Base-by-base conservation (phyloP, 2,888 invertebrate species). In the Gortyna flavago region DNA sequence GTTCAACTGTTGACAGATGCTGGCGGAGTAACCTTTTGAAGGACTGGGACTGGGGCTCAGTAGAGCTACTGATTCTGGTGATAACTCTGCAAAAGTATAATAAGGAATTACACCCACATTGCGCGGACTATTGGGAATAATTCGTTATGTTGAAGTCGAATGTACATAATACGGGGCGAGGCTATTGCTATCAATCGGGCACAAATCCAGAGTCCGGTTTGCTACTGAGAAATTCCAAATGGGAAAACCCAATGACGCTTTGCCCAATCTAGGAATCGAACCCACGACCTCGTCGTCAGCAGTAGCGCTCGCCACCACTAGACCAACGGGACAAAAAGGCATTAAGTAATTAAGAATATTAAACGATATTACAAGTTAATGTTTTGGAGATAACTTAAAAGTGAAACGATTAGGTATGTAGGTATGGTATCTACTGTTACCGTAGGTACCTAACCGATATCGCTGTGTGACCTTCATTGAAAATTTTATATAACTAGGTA, bases 31-130 rank as follows among this genome's bases (percentile, higher is more conserved):
- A 0, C 89, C 89, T 0, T 88, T 88, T 2, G 86, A 81, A 2
- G 90, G 87, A 0, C 86, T 67, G 0, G 89, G 85, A 21, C 87
- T 91, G n/a, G 90, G 84, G 75, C 88, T 92, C n/a, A 96, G 86
- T 21, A 96, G 85, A 0, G 95, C 92, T 80, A 94, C 95, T 0
- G 93, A 92, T 89, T 96, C 96, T 1, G 92, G 91, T 59, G 95
- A 93, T 61, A 86, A 78, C 32, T 89, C 96, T 96, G 90, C 16
- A 77, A 90, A 89, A 38, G 35, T 70, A 51, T 16, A 65, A 48
- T 4, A 32, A 59, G 4, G 13, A 21, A 73, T 59, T 35, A 59
- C 18, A 61, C 29, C 29, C 16, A 59, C 8, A 29, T 59, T 59
- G 29, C 18, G 16, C 29, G 18, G 21, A n/a, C n/a, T n/a, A n/a